Evolutionary conservation across 2,888 invertebrate species (phyloP), one percentile per base, ranked within the genome.

Genomic region (Drosophila phalerata): DNA sequence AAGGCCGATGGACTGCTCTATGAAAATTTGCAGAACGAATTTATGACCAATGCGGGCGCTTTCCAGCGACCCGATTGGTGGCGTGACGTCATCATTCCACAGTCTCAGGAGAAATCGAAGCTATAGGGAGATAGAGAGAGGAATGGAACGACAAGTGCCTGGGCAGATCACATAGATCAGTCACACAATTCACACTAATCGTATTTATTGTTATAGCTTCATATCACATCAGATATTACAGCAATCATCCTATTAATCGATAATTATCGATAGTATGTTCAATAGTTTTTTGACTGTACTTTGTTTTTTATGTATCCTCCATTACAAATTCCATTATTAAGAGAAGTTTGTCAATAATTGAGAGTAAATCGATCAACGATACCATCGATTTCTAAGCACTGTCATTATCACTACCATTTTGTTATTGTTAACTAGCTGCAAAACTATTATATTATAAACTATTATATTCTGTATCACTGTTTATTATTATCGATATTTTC

Each of bases 61-160:
- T 95, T 96, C 91, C 95, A 96, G 77, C 94, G 96, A 57, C 95
- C 96, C 3, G 79, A 93, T 1, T 97, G 96, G 96, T 97, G 97
- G 97, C 93, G 93, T 60, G 94, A 95, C 84, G 93, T 95, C 45
- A 89, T 94, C 53, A 90, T 92, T 22, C 79, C 86, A 5, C 74
- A 75, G 60, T 40, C 75, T 4, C 91, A 90, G 64, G 72, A 51
- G 15, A 81, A 71, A 34, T 92, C 92, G 1, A 92, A 92, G 77
- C 86, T 92, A 6, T 84, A 62, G 66, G 25, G 15, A 11, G 40
- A 10, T 3, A 11, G 32, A 11, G 2, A 11, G 28, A 11, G 19
- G 10, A 5, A 11, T n/a, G 34, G 19, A 53, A 22, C 17, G 62
- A 68, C 55, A 79, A 86, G 83, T 84, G 83, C 87, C 87, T 84